Evolutionary conservation across 2,888 invertebrate genomes (phyloP).

Genomic region (Drosophila merina): DNA sequence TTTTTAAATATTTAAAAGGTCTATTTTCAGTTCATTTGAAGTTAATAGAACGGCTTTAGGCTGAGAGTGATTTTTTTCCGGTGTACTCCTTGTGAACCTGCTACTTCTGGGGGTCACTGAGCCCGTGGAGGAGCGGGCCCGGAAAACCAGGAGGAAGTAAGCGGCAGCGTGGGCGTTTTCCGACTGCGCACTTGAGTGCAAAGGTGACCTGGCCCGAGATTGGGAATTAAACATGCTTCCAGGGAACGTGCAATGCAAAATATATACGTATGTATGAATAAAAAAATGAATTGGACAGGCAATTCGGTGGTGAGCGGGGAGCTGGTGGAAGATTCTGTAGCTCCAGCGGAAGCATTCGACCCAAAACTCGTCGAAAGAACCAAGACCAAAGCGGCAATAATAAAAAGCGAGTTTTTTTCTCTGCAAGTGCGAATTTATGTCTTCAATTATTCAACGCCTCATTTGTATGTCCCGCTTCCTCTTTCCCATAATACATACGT

Average conservation of each 20-base stretch:
- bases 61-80: background rate
- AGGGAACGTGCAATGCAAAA: constrained; percentile 44
- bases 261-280: constrained; percentile 39
- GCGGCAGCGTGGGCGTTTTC: constrained; percentile 25
- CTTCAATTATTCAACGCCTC: constrained; percentile 81
- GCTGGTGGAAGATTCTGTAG: constrained; percentile 31
- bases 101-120: constrained; percentile 54
- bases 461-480: constrained; percentile 65
- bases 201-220: constrained; percentile 75
- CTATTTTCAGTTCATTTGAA: background rate
- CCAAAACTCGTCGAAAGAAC: constrained; percentile 34
- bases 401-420: constrained; percentile 51
- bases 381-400: constrained; percentile 46
- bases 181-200: constrained; percentile 75
- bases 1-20: background rate
- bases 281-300: constrained; percentile 55
- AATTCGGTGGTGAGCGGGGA: constrained; percentile 10
- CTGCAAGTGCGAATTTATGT: constrained; percentile 77
- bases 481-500: background rate
- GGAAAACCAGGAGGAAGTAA: background rate
- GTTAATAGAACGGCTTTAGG: background rate
- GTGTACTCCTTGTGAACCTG: constrained; percentile 14
- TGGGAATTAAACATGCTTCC: constrained; percentile 78
- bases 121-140: constrained; percentile 27
- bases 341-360: constrained; percentile 62